Evolutionary conservation across 2,797 vertebrate genomes (phyloP).

Genomic region (Falco biarmicus): DNA sequence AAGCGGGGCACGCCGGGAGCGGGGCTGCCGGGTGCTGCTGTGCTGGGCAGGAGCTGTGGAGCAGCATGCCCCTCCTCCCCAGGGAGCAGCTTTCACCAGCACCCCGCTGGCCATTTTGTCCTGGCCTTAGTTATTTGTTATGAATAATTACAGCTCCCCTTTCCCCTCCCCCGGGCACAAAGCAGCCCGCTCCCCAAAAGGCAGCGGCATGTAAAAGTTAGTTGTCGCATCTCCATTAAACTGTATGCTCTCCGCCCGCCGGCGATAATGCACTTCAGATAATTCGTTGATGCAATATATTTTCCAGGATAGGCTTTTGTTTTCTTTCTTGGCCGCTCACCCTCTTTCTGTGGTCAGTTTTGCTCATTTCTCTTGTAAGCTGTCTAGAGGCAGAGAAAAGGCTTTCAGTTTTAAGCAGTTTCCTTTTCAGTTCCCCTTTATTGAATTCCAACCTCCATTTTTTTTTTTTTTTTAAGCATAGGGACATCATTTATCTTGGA

Average conservation of each 20-base stretch:
- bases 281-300: conserved; percentile 61
- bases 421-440: conserved; percentile 84
- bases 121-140: background rate
- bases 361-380: conserved; percentile 84
- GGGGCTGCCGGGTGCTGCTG: accelerated
- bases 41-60: accelerated
- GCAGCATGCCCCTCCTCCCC: accelerated
- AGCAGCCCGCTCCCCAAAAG: background rate
- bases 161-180: background rate
- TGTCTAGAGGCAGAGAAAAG: conserved; percentile 85
- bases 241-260: background rate
- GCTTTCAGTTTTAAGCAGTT: conserved; percentile 77
- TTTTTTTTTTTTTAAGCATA: conserved; percentile 81
- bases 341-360: conserved; percentile 75
- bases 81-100: background rate
- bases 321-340: conserved; percentile 53
- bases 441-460: conserved; percentile 89
- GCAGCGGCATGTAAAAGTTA: background rate
- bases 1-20: accelerated
- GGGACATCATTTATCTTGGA: conserved; percentile 81
- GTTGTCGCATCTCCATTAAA: conserved; percentile 47
- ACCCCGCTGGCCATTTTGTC: accelerated
- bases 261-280: conserved; percentile 45
- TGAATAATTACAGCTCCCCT: background rate
- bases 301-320: conserved; percentile 78